Evolutionary conservation across 2,797 vertebrate genomes (phyloP).

Genomic region (Odontamblyopus rebecca): DNA sequence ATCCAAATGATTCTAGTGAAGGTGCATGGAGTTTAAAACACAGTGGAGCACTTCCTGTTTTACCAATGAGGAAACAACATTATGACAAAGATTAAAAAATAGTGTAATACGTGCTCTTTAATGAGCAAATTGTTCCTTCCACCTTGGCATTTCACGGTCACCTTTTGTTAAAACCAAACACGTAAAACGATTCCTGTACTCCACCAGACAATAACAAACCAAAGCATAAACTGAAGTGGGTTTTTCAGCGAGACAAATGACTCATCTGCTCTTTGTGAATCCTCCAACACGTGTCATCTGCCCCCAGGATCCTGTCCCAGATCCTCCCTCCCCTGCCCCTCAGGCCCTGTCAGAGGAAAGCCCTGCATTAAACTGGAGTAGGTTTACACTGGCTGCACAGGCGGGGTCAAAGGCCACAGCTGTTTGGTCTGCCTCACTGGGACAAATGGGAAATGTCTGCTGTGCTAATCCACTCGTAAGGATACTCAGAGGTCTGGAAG

Average conservation of each 20-base stretch:
- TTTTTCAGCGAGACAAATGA: neutral
- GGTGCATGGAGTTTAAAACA: too few relatives aligned
- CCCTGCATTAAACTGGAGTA: constrained; percentile 46
- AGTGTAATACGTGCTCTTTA: too few relatives aligned
- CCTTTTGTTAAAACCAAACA: neutral
- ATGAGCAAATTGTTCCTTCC: too few relatives aligned
- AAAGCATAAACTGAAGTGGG: neutral
- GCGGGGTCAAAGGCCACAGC: constrained; percentile 44
- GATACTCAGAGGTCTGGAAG: constrained; percentile 15
- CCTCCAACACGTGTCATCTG: neutral
- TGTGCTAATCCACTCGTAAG: constrained; percentile 23
- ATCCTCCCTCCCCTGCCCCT: neutral
- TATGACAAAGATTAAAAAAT: too few relatives aligned
- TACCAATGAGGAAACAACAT: too few relatives aligned
- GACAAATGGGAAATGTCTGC: constrained; percentile 23
- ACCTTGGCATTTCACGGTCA: neutral
- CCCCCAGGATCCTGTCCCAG: constrained; percentile 2
- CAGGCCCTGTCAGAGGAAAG: constrained; percentile 44
- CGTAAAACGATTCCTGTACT: neutral
- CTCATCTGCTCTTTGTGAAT: neutral
- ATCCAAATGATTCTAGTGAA: too few relatives aligned
- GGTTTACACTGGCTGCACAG: constrained; percentile 27
- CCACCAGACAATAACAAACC: neutral
- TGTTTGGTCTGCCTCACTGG: constrained; percentile 49
- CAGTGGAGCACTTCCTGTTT: too few relatives aligned